These are phyloP conservation scores for Dicroscelio sp. DNA, from an alignment of 2,888 invertebrate genomes.

Conservation along the genomic window DNA sequence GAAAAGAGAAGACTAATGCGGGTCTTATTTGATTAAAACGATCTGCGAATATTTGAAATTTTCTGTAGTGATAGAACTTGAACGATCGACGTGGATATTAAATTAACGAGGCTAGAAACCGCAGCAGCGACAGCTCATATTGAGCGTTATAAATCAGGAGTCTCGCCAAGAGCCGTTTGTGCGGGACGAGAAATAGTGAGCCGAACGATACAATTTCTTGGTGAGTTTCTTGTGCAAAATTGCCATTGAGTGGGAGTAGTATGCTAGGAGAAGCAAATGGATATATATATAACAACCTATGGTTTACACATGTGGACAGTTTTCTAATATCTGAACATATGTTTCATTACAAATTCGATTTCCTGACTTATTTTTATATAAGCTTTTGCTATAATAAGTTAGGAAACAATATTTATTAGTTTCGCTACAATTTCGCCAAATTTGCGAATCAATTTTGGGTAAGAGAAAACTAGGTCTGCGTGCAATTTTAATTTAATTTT, in stretches of 20 bases:
- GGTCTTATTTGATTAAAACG: conserved; percentile 52
- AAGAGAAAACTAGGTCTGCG: no score
- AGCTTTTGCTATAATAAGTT: background rate
- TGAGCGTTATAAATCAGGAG: conserved; percentile 68
- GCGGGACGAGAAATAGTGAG: conserved; percentile 56
- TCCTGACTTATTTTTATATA: background rate
- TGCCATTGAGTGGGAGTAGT: conserved; percentile 48
- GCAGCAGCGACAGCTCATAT: conserved; percentile 64
- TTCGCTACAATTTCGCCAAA: no score
- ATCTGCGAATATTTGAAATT: conserved; percentile 61
- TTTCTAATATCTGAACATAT: conserved; percentile 30
- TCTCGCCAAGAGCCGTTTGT: conserved; percentile 57
- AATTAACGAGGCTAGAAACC: conserved; percentile 67
- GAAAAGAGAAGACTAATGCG: conserved; percentile 33
- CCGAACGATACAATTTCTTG: conserved; percentile 70
- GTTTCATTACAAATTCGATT: conserved; percentile 1
- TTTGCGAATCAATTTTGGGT: no score
- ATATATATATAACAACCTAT: conserved; percentile 11
- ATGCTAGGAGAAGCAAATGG: conserved; percentile 32
- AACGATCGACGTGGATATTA: conserved; percentile 57
- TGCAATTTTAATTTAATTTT: no score
- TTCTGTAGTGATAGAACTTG: conserved; percentile 60
- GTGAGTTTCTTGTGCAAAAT: conserved; percentile 61
- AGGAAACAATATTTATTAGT: no score
- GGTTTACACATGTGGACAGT: conserved; percentile 24